Evolutionary conservation across 2,888 invertebrate genomes (phyloP).

Genomic region (Parnassius orleans): DNA sequence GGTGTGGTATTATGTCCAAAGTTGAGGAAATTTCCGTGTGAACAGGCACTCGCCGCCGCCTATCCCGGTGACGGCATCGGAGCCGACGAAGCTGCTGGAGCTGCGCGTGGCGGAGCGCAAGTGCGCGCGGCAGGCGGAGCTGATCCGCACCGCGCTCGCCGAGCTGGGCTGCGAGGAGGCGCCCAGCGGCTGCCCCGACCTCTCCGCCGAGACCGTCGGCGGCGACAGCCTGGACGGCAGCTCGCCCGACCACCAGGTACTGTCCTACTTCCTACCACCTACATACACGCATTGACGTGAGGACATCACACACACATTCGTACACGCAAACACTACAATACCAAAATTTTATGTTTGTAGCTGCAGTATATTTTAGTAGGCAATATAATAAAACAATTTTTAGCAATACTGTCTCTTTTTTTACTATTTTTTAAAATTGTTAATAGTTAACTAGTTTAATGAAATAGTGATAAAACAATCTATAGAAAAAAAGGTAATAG

Average conservation of each 20-base stretch:
- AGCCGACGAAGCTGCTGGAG: constrained; percentile 88
- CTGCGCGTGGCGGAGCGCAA: constrained; percentile 91
- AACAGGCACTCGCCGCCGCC: constrained; percentile 74
- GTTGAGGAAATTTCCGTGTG: not conserved
- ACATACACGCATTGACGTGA: too few species aligned
- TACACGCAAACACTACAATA: too few species aligned
- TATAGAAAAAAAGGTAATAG: too few species aligned
- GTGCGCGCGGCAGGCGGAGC: constrained; percentile 89
- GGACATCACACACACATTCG: too few species aligned
- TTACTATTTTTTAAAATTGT: too few species aligned
- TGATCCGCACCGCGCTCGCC: constrained; percentile 91
- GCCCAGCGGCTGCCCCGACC: constrained; percentile 90
- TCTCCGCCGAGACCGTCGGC: constrained; percentile 87
- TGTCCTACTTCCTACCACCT: too few species aligned
- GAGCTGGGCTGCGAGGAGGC: constrained; percentile 94
- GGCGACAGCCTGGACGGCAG: constrained; percentile 83
- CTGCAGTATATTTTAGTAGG: too few species aligned
- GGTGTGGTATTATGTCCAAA: not conserved
- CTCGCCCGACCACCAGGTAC: constrained; percentile 84
- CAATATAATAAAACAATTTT: too few species aligned
- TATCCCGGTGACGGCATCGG: constrained; percentile 69
- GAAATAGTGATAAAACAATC: too few species aligned
- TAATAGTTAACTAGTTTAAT: too few species aligned
- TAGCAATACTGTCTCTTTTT: too few species aligned
- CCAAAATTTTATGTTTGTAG: too few species aligned